Base-by-base conservation (phyloP, 2,888 invertebrate genomes). In the Caenorhabditis parvicauda region DNA sequence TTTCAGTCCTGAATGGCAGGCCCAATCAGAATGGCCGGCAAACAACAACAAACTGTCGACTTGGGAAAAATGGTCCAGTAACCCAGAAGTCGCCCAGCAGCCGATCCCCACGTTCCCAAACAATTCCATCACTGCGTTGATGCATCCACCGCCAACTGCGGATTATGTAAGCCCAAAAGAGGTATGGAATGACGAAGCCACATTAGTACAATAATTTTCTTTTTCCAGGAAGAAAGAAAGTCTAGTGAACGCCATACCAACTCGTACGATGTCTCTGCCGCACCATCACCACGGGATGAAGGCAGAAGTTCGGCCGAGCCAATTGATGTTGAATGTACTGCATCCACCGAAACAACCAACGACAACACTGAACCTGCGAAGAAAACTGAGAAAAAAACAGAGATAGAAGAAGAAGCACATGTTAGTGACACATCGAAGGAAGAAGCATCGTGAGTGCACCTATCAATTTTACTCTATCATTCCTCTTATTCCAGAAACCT, bases 261-360 rank as follows among this genome's bases (percentile, higher is more conserved):
- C 28, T 63, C 63, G 4, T 68, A 68, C 29, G 68, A 68, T 46
- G 63, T 58, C 28, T 64, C 64, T 17, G 63, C 68, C 6, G 65
- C 68, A 6, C 63, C 60, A 39, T 61, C 63, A 7, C 68, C 68
- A 5, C 52, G 53, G 45, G 65, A 60, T 42, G 54, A 56, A 17
- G 62, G 39, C 14, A 48, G 58, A 24, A 50, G 32, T 17, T 21
- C 24, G 2, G 59, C 63, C 29, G 61, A 64, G 14, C 59, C 53
- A 25, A 64, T 67, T 38, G 67, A 67, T 32, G 64, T 67, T n/a
- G 63, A 63, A 22, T 44, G 46, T 19, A 38, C 38, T 19, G 19
- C n/a, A 17, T 1, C 24, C 52, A 35, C 47, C 47, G 6, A 52
- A 51, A 6, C 57, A 51, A 21, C 43, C 52, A 43, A 35, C 57